Conservation (phyloP, 2,113 vertebrate genomes). For the Centropristis striata region DNA sequence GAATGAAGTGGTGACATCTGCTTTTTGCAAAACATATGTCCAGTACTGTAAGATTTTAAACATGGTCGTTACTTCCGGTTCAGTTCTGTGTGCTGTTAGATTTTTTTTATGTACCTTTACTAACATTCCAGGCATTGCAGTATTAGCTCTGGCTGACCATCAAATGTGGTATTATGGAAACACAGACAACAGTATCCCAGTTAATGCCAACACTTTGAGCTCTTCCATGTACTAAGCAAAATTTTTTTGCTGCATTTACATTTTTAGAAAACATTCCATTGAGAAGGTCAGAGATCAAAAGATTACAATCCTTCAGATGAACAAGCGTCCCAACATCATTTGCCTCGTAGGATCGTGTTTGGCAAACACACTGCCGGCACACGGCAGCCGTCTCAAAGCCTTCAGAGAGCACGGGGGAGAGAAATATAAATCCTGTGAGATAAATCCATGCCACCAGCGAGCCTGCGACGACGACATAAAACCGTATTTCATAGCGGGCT, state of each 20-base stretch:
- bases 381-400: constrained; percentile 26
- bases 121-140: not conserved
- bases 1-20: no score
- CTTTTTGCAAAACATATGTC: no score
- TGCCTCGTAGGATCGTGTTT: constrained; percentile 19
- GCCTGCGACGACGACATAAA: constrained; percentile 42
- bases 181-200: not conserved
- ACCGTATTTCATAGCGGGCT: constrained; percentile 56
- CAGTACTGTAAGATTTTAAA: no score
- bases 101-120: not conserved
- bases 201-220: not conserved
- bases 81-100: not conserved
- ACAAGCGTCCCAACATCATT: constrained; percentile 14
- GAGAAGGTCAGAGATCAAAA: constrained; percentile 13
- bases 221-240: not conserved
- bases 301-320: constrained; percentile 5
- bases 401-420: constrained; percentile 34
- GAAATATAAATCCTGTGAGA: constrained; percentile 70
- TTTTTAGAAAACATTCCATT: constrained; percentile 13
- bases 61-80: not conserved
- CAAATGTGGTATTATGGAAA: not conserved
- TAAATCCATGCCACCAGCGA: constrained; percentile 67
- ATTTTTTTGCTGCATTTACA: not conserved
- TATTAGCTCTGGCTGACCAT: not conserved
- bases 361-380: constrained; percentile 13